A percentile compares a stretch with the other conserved stretches of the same genome.
Conservation (phyloP, 1,140 invertebrate genomes). For the Drosophila serrata region DNA sequence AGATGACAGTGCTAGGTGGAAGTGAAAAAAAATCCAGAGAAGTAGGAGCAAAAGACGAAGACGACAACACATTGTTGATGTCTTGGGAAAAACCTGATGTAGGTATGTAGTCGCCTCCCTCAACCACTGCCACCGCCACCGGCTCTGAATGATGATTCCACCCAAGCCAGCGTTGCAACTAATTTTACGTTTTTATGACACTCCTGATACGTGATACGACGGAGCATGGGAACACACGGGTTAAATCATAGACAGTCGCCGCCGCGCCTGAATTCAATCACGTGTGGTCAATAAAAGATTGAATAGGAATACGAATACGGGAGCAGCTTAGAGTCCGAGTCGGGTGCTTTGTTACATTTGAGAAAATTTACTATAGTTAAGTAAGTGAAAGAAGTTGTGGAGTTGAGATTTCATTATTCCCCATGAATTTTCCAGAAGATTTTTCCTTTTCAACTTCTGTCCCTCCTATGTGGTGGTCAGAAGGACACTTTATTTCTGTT, state of each 20-base stretch:
- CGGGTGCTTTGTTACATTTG: conserved; percentile 3
- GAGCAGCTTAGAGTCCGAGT: background rate
- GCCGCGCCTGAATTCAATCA: conserved; percentile 68
- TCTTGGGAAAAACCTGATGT: conserved; percentile 62
- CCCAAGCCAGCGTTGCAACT: conserved; percentile 57
- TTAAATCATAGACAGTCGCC: conserved; percentile 70
- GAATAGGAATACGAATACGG: conserved; percentile 46
- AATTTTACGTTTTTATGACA: conserved; percentile 83
- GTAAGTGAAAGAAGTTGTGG: conserved; percentile 21
- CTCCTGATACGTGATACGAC: conserved; percentile 68
- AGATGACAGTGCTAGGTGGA: conserved; percentile 36
- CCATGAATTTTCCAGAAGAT: background rate
- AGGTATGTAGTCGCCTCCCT: conserved; percentile 8
- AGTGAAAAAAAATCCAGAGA: conserved; percentile 1
- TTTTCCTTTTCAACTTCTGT: background rate
- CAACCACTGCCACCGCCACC: background rate
- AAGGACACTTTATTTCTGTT: conserved; percentile 11
- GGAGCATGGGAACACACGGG: conserved; percentile 59
- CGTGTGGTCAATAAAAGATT: conserved; percentile 78
- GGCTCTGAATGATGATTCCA: conserved; percentile 43
- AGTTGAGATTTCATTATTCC: background rate
- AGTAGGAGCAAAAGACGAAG: background rate
- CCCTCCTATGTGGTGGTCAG: background rate
- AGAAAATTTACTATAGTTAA: conserved; percentile 8
- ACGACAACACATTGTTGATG: conserved; percentile 59